These are phyloP conservation scores for Pantherophis vulpinus DNA, from an alignment of 2,797 vertebrate species.

Conservation along the genomic window DNA sequence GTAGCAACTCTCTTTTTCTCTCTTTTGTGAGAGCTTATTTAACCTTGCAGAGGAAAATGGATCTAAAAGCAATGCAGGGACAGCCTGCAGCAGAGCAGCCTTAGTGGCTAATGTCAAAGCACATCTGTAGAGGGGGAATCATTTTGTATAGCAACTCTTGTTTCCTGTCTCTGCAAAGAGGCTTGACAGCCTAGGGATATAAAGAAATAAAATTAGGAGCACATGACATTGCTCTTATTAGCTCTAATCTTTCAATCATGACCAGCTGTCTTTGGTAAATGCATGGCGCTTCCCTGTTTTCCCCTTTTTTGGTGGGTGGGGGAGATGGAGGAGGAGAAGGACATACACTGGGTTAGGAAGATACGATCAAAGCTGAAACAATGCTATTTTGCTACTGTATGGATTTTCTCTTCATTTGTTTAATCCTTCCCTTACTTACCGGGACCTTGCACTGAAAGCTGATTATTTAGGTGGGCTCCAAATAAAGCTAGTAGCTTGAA, in stretches of 20 bases:
- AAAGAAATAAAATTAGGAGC: conserved; percentile 75
- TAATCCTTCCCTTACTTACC: conserved; percentile 78
- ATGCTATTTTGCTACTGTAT: conserved; percentile 77
- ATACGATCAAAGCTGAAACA: conserved; percentile 75
- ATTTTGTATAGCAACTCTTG: conserved; percentile 64
- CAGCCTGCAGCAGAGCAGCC: conserved; percentile 36
- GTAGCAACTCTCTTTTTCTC: accelerated
- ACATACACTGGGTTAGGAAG: conserved; percentile 56
- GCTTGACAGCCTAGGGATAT: conserved; percentile 55
- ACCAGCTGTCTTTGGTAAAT: conserved; percentile 64
- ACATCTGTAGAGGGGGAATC: conserved; percentile 74
- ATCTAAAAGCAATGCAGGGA: conserved; percentile 22
- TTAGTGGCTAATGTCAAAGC: conserved; percentile 52
- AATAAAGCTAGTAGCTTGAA: conserved; percentile 82
- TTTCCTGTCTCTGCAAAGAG: conserved; percentile 44
- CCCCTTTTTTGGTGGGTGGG: background rate
- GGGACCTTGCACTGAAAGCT: conserved; percentile 80
- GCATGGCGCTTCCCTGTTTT: conserved; percentile 52
- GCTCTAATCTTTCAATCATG: conserved; percentile 60
- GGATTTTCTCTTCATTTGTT: conserved; percentile 72
- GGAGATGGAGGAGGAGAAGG: background rate
- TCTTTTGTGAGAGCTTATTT: background rate
- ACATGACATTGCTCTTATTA: conserved; percentile 37
- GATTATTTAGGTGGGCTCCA: conserved; percentile 82
- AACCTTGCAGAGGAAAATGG: conserved; percentile 20